A percentile compares a stretch with the other conserved stretches of the same genome.
phyloP scores from a whole-genome alignment of 37 sponge, comb jelly and placozoan genomes.

The Haliclona indistincta region DNA sequence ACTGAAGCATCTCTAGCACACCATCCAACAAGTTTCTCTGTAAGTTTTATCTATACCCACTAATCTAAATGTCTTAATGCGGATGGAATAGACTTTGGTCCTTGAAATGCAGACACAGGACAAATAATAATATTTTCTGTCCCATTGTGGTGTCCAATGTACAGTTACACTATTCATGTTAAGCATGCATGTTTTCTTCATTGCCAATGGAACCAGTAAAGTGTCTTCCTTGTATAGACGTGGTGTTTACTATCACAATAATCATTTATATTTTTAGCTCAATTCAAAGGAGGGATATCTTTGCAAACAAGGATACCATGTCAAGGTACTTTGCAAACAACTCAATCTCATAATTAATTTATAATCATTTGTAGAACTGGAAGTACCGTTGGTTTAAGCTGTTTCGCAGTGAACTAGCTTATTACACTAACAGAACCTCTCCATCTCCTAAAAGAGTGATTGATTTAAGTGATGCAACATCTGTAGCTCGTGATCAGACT shows the following conservation, averaged over 20 bases:
- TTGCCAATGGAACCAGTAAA: too few species aligned
- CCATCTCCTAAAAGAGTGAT: slow-evolving; percentile 40
- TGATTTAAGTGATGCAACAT: slow-evolving; percentile 49
- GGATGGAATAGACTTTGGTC: too few species aligned
- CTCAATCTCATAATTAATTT: not conserved
- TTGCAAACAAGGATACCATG: slow-evolving; percentile 61
- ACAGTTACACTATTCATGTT: too few species aligned
- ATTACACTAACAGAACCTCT: slow-evolving; percentile 38
- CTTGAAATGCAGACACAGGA: too few species aligned
- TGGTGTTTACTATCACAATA: too few species aligned
- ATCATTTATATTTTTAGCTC: slow-evolving; percentile 32
- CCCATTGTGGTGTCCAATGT: too few species aligned
- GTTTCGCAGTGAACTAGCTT: slow-evolving; percentile 60
- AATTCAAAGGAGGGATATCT: slow-evolving; percentile 76
- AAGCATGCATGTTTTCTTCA: too few species aligned
- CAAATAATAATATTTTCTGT: too few species aligned
- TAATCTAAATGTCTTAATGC: not conserved
- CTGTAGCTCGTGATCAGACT: slow-evolving; percentile 23
- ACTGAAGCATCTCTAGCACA: not conserved
- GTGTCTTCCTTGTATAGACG: too few species aligned
- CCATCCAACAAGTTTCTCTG: not conserved
- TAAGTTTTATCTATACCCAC: not conserved
- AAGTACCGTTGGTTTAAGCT: slow-evolving; percentile 75
- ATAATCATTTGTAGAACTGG: slow-evolving; percentile 68
- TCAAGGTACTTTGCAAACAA: slow-evolving; percentile 22